A percentile compares a stretch with the other conserved stretches of the same genome.
phyloP scores from a whole-genome alignment of 1,140 invertebrate species.

The Zaprionus vittiger region DNA sequence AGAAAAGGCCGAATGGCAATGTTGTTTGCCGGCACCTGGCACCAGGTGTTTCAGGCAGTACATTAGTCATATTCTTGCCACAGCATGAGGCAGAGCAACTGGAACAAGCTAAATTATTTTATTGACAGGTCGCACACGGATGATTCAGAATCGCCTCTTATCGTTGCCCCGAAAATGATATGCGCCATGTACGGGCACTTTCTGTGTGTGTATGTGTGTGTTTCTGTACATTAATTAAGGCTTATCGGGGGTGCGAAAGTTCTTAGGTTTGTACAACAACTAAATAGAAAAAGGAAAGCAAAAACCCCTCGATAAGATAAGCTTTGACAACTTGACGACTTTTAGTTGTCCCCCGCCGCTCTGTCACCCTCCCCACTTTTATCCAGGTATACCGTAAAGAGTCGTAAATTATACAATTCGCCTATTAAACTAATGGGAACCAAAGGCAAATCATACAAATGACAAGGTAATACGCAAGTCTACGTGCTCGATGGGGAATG shows the following conservation, averaged over 20 bases:
- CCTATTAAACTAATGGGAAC: slow-evolving; percentile 33
- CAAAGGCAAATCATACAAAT: slow-evolving; percentile 47
- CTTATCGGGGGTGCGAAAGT: slow-evolving; percentile 43
- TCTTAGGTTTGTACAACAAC: slow-evolving; percentile 43
- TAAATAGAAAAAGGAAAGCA: slow-evolving; percentile 8
- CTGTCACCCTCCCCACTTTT: neutral
- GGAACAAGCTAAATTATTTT: neutral
- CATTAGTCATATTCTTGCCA: slow-evolving; percentile 26
- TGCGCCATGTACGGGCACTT: neutral
- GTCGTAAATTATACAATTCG: slow-evolving; percentile 23
- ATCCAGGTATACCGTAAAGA: slow-evolving; percentile 18
- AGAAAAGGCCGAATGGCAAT: slow-evolving; percentile 8
- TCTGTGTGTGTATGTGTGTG: neutral
- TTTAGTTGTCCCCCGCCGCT: neutral
- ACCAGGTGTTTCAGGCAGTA: slow-evolving; percentile 5
- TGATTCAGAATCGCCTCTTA: slow-evolving; percentile 23
- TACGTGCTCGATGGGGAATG: slow-evolving; percentile 6
- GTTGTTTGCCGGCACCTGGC: neutral
- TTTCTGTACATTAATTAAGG: slow-evolving; percentile 37
- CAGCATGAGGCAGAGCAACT: neutral
- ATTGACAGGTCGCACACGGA: slow-evolving; percentile 21
- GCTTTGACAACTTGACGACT: slow-evolving; percentile 4
- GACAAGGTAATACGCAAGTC: slow-evolving; percentile 45
- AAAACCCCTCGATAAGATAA: slow-evolving; percentile 42
- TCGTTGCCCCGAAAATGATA: slow-evolving; percentile 7